Evolutionary conservation across 2,888 invertebrate genomes (phyloP), one percentile per base, ranked within the genome.

Genomic region (Euplagia quadripunctaria): DNA sequence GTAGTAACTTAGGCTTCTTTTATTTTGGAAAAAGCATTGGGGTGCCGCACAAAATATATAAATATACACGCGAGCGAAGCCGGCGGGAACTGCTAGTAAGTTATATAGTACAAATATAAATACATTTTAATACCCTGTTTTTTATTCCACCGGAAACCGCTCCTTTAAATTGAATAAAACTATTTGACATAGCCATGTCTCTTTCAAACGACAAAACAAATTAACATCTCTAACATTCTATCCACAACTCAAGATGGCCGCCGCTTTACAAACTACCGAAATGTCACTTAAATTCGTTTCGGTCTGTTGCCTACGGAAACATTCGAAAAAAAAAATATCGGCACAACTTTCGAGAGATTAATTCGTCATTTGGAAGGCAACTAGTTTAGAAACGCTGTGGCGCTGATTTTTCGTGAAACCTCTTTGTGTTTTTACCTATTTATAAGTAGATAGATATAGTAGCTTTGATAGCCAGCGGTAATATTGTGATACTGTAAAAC

Each of bases 361-460:
- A 93, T 94, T 94, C 93, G 95, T 94, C 95, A 95, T 94, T 95
- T 94, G 94, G 85, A 90, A 88, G 83, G 88, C 91, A 92, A 93
- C 91, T 93, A 93, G 92, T 91, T 90, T 89, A 67, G 58, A 71
- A 89, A 86, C 86, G 82, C 85, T 85, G 86, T 68, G 86, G 75
- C 83, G 83, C 82, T 78, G 76, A 79, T 55, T 68, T 68, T 64
- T 66, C 61, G 31, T 81, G 68, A 81, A 67, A 74, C 17, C 31
- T 11, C 31, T 16, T 9, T 67, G 51, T 67, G 51, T 41, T 4
- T 14, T 41, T 20, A 58, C 17, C 51, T 49, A 52, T 12, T 31
- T 14, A 31, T 41, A 67, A 52, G 41, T 66, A 46, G 8, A 8
- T 9, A 8, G 43, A 46, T 46, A 4, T 9, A 9, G 43, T 46